Evolutionary conservation across 2,888 invertebrate genomes (phyloP).

Genomic region (Antitype chi): DNA sequence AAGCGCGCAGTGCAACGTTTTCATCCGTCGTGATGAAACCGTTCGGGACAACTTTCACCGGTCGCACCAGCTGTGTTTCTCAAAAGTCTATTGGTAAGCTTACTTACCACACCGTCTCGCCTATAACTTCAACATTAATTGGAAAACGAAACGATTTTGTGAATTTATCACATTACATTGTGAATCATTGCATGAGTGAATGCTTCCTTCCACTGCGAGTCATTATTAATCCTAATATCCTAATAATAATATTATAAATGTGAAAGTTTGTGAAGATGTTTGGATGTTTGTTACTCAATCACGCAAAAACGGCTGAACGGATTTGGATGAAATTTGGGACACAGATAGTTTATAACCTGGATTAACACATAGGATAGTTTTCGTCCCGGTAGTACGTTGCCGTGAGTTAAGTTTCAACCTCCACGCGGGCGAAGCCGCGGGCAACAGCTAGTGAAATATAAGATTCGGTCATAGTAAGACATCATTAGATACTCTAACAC

Average conservation of each 20-base stretch:
- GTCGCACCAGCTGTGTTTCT: conserved; percentile 14
- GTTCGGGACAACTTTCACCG: conserved; percentile 39
- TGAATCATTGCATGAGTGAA: conserved; percentile 18
- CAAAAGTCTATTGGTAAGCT: conserved; percentile 5
- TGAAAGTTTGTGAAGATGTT: no score
- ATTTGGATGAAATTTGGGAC: no score
- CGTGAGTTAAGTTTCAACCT: no score
- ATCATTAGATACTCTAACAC: not conserved
- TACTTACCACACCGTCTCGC: not conserved
- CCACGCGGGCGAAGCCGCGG: no score
- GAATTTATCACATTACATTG: conserved; percentile 11
- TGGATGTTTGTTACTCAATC: no score
- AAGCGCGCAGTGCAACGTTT: conserved; percentile 19
- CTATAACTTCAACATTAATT: not conserved
- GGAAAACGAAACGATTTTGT: not conserved
- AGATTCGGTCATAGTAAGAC: not conserved
- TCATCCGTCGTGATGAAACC: conserved; percentile 8
- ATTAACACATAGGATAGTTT: no score
- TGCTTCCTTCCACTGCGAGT: conserved; percentile 10
- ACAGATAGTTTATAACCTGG: no score
- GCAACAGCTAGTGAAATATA: no score
- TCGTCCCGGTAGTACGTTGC: no score
- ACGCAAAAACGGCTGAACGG: no score
- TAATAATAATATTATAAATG: no score
- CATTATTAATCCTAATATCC: no score